Evolutionary conservation across 2,797 vertebrate species (phyloP).

Genomic region (Rhabdomys pumilio): DNA sequence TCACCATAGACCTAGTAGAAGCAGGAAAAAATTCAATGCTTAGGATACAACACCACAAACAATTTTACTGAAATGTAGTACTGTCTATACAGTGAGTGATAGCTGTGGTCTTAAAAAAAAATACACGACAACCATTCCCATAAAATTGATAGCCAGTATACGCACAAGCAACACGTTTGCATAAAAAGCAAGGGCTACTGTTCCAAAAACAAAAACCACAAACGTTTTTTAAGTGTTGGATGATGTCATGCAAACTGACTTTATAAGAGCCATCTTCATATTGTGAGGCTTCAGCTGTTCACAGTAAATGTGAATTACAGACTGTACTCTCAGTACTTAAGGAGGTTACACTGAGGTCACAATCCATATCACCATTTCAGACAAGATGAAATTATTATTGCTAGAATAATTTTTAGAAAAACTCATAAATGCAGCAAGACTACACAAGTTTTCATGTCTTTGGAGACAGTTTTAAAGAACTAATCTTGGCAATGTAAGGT

Average conservation of each 20-base stretch:
- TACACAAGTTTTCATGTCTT: neutral
- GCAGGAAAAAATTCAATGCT: conserved; percentile 28
- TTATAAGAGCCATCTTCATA: conserved; percentile 20
- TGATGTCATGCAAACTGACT: neutral
- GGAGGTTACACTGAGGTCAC: neutral
- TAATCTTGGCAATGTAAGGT: neutral
- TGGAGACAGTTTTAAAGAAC: conserved; percentile 69
- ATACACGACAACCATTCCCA: neutral
- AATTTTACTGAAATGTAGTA: conserved; percentile 45
- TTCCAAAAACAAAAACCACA: neutral
- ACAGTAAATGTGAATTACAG: neutral
- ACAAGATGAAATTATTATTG: neutral
- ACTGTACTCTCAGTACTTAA: conserved; percentile 2
- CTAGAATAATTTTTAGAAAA: conserved; percentile 32
- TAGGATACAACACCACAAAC: conserved; percentile 4
- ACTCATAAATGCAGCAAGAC: neutral
- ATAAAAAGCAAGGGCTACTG: neutral
- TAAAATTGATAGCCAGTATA: neutral
- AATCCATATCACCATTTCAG: neutral
- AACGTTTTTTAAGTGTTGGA: neutral
- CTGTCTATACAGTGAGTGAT: conserved; percentile 14
- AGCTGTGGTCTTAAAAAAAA: conserved; percentile 34
- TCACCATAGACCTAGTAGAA: conserved; percentile 1
- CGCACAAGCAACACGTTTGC: neutral
- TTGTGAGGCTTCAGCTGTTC: neutral